Evolutionary conservation across 2,888 invertebrate genomes (phyloP).

Genomic region (Choristoneura rosaceana): DNA sequence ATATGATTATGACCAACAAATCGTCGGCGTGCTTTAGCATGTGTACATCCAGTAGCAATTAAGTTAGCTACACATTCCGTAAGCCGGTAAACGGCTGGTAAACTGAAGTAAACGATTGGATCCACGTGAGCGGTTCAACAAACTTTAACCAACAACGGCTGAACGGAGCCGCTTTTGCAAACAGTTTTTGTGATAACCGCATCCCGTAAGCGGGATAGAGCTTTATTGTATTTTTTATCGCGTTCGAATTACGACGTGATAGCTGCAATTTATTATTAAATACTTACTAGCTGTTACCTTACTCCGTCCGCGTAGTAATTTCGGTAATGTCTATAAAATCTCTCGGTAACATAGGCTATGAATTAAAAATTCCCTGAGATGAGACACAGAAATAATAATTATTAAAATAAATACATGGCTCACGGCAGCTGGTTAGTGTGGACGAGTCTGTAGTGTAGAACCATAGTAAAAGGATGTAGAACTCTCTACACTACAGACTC

Average conservation of each 20-base stretch:
- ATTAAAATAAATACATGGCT: too few relatives aligned
- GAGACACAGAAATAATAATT: too few relatives aligned
- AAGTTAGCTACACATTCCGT: slow-evolving; percentile 7
- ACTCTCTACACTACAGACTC: too few relatives aligned
- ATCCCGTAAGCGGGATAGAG: slow-evolving; percentile 29
- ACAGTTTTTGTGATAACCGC: slow-evolving; percentile 38
- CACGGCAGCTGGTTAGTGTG: too few relatives aligned
- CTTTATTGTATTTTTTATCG: slow-evolving; percentile 37
- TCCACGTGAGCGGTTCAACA: slow-evolving; percentile 38
- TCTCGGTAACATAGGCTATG: too few relatives aligned
- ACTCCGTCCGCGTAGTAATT: neutral
- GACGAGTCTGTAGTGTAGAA: too few relatives aligned
- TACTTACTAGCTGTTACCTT: too few relatives aligned
- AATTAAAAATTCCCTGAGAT: too few relatives aligned
- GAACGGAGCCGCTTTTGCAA: slow-evolving; percentile 22
- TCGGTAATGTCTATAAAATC: too few relatives aligned
- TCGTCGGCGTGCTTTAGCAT: neutral
- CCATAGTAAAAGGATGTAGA: too few relatives aligned
- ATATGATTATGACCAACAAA: neutral
- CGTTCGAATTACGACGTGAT: slow-evolving; percentile 25
- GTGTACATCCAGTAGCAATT: neutral
- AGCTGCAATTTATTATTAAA: neutral
- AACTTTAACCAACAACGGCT: slow-evolving; percentile 33
- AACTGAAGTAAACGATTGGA: slow-evolving; percentile 16
- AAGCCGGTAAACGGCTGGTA: neutral